Base-by-base conservation (phyloP, 1,140 invertebrate genomes). In the Trissolcus basalis region DNA sequence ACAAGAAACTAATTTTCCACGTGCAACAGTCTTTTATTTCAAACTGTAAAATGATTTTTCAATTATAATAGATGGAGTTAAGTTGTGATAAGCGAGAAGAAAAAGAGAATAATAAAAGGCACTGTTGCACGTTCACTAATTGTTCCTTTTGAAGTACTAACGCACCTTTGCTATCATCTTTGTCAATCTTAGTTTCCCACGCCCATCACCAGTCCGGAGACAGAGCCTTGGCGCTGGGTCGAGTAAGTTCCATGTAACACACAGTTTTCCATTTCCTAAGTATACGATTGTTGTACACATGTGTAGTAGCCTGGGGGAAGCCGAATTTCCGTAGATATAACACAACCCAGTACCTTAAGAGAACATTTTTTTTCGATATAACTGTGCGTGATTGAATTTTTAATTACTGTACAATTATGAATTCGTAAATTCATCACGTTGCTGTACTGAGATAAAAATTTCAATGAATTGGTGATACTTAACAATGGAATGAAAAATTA, bases 201-300 rank as follows among this genome's bases (percentile, higher is more conserved):
- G 90, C 93, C 93, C 83, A 92, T 93, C 90, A 93, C 92, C 88
- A 93, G 92, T 89, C 93, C 93, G 90, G 93, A 94, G 89, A 93
- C 91, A 88, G 93, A 95, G 90, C 93, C 94, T 87, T 94, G 93
- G 93, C 94, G 93, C 89, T 95, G 94, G 94, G 91, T 93, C 91
- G 92, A 92, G 92, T 93, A 94, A 93, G 92, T 94, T 86, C 76
- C 71, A 73, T 61, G 77, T 70, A 68, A 76, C 32, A 77, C 32
- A 77, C 75, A 64, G 54, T 73, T 81, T 69, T 72, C 70, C 65
- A 44, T 49, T 68, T 64, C 68, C 67, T 39, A 39, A 39, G n/a
- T 39, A 11, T 11, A 39, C n/a, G 36, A 39, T 75, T 47, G 74
- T 73, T 54, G 47, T 64, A 39, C 9, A 39, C 54, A 35, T 59